Base-by-base conservation (phyloP, 2,113 vertebrate genomes). In the Eidolon helvum region DNA sequence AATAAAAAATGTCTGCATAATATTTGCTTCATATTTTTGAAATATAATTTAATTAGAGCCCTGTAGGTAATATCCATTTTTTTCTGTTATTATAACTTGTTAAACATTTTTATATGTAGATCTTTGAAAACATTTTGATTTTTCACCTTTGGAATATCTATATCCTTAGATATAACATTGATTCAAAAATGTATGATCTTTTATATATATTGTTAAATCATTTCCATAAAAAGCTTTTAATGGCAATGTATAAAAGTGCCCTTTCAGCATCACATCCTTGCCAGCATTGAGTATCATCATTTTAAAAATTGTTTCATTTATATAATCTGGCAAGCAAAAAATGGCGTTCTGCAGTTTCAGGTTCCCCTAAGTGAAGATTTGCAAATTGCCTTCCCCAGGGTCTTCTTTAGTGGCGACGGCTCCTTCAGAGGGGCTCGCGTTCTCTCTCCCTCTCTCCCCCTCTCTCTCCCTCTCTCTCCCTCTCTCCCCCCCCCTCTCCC, bases 1-100 rank as follows among this genome's bases (percentile, higher is more conserved):
- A 19, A 57, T 66, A 48, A 97, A 97, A 97, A 83, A 82, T 65
- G 0, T 66, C 40, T 94, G 19, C 33, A 21, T 77, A 75, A 74
- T 87, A 68, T 84, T 79, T 65, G 5, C 5, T 89, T 89, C 59
- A 63, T 2, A 30, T 28, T 85, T 71, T 75, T 92, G 66, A 91
- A 38, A 48, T 92, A 16, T 50, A 38, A 79, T 79, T 87, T 78
- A 91, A 85, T 74, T 66, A n/a, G 66, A 74, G 71, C 6, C 28
- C 69, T 84, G 18, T 22, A 57, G 24, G 10, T 10, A 89, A 63
- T 45, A 92, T 35, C 11, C 26, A 66, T 48, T 26, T 79, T 94
- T 89, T 79, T 35, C 33, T 80, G 43, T 69, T 57, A 61, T 61
- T 65, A 87, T 21, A 22, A 57, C 38, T 38, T 95, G 4, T 77